Evolutionary conservation across 2,797 vertebrate species (phyloP).

Genomic region (Hypotaenidia okinawae): DNA sequence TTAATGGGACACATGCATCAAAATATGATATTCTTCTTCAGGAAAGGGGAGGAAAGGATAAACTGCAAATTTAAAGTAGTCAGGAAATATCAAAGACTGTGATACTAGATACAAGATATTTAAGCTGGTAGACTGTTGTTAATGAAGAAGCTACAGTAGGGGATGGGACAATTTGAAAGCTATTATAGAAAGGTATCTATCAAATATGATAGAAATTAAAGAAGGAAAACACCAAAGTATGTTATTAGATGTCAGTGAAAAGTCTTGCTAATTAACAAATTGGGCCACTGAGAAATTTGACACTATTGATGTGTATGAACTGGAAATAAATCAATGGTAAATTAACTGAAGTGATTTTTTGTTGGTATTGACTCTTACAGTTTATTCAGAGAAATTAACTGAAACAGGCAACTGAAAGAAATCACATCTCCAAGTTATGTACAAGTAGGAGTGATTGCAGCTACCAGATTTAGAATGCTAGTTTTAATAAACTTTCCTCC

Average conservation of each 20-base stretch:
- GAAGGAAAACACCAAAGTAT: constrained; percentile 23
- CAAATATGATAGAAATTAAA: constrained; percentile 2
- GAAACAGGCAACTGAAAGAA: not conserved
- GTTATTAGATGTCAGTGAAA: not conserved
- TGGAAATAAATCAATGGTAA: not conserved
- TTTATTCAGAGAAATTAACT: not conserved
- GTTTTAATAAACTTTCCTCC: not conserved
- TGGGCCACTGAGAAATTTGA: constrained; percentile 15
- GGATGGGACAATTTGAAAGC: not conserved
- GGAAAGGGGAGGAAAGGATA: not conserved
- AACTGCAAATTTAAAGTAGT: constrained; percentile 38
- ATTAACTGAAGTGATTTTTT: not conserved
- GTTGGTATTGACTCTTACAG: not conserved
- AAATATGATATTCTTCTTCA: not conserved
- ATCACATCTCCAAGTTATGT: not conserved
- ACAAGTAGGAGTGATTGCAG: not conserved
- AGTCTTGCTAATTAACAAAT: constrained; percentile 28
- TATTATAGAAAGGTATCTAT: not conserved
- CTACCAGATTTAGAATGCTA: not conserved
- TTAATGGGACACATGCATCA: not conserved
- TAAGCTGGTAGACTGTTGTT: not conserved
- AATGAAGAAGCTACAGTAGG: not conserved
- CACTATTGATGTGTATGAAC: not conserved
- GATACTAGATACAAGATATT: not conserved
- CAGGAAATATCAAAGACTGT: not conserved